Evolutionary conservation across 2,888 invertebrate species (phyloP).

Genomic region (Julus scanicus): DNA sequence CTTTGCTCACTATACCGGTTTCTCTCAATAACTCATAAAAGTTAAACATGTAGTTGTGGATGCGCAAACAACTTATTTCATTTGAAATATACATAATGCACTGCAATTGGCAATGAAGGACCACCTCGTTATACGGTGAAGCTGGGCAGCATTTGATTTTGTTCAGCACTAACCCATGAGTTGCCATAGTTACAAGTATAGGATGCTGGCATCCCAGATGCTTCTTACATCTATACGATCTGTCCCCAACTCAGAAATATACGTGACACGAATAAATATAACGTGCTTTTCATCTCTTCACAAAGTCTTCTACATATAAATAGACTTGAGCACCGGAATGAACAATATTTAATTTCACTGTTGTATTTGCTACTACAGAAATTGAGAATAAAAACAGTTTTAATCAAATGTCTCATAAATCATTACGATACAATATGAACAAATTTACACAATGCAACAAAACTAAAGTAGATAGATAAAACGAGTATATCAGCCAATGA

Average conservation of each 20-base stretch:
- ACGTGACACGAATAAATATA: constrained; percentile 3
- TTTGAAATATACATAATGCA: constrained; percentile 34
- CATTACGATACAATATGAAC: background rate
- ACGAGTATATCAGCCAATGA: background rate
- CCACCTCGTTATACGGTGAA: constrained; percentile 7
- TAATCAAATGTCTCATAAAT: background rate
- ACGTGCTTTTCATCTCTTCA: constrained; percentile 6
- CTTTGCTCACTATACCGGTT: background rate
- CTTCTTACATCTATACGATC: constrained; percentile 6
- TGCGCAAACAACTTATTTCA: constrained; percentile 43
- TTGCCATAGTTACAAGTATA: background rate
- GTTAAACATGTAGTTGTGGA: constrained; percentile 37
- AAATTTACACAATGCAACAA: no score
- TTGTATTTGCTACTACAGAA: background rate
- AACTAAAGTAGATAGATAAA: background rate
- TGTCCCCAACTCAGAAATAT: background rate
- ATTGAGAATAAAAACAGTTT: background rate
- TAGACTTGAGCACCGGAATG: constrained; percentile 34
- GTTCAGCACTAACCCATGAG: background rate
- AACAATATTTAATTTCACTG: constrained; percentile 30
- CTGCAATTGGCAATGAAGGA: constrained; percentile 30
- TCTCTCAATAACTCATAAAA: constrained; percentile 47
- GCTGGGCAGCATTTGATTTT: constrained; percentile 37
- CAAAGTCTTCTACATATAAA: background rate
- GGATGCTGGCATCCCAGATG: constrained; percentile 27